These are phyloP conservation scores for Poecilia gillii DNA, from an alignment of 2,797 vertebrate species.

Conservation along the genomic window DNA sequence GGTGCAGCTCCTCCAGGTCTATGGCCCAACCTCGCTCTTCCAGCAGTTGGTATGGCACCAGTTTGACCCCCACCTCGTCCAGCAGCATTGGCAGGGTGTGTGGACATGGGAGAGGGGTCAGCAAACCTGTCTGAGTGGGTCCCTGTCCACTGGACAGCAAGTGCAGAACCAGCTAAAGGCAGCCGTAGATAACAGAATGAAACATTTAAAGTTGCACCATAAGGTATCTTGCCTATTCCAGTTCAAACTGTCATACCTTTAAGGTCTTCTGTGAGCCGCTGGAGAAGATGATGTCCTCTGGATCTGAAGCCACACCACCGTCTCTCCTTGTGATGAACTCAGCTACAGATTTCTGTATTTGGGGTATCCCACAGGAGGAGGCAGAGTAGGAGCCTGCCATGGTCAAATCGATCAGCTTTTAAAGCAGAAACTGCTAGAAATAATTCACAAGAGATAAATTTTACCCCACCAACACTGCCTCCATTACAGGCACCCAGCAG, in stretches of 20 bases:
- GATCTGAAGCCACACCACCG: constrained; percentile 52
- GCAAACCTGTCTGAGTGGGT: constrained; percentile 51
- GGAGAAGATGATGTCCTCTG: constrained; percentile 67
- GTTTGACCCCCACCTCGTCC: constrained; percentile 33
- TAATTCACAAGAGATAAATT: neutral
- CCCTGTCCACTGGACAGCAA: constrained; percentile 61
- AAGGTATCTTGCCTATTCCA: neutral
- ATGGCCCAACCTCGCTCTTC: constrained; percentile 73
- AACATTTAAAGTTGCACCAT: neutral
- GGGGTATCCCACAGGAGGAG: constrained; percentile 47
- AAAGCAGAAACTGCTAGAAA: neutral
- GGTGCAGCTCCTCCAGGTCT: constrained; percentile 55
- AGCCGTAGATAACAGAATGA: neutral
- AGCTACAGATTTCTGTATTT: constrained; percentile 55
- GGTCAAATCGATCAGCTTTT: neutral
- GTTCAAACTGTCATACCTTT: constrained; percentile 51
- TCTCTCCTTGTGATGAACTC: constrained; percentile 73
- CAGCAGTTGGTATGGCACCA: constrained; percentile 66
- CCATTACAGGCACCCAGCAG: constrained; percentile 66
- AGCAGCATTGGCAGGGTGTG: constrained; percentile 47
- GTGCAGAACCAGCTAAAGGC: constrained; percentile 59
- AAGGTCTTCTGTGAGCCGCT: constrained; percentile 64
- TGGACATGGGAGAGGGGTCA: constrained; percentile 69
- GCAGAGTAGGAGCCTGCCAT: constrained; percentile 69
- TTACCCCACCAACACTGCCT: constrained; percentile 66